Evolutionary conservation across 1,140 invertebrate species (phyloP).

Genomic region (Rhopalosiphum padi): DNA sequence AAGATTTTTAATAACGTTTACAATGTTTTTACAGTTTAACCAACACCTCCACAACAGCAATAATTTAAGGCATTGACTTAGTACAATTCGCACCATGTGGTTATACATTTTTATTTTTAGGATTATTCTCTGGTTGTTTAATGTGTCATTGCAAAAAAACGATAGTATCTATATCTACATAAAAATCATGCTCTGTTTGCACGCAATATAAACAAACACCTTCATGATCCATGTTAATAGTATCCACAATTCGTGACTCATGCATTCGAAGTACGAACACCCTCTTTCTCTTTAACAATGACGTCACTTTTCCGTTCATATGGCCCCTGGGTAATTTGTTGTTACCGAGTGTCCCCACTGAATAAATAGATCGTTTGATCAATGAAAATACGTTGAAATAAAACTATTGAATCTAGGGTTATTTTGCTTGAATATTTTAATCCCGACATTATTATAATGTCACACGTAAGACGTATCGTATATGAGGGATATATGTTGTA

Average conservation of each 20-base stretch:
- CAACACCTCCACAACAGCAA: background rate
- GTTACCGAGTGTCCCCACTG: constrained; percentile 16
- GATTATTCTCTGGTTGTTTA: background rate
- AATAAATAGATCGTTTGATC: constrained; percentile 51
- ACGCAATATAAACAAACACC: constrained; percentile 53
- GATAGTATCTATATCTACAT: constrained; percentile 39
- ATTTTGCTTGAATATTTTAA: background rate
- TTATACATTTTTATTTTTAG: background rate
- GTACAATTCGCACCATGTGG: background rate
- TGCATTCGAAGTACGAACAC: constrained; percentile 7
- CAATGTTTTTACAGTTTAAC: background rate
- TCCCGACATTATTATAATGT: background rate
- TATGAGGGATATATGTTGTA: background rate
- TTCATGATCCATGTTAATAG: constrained; percentile 47
- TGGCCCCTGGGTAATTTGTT: constrained; percentile 54
- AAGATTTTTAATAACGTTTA: constrained; percentile 2
- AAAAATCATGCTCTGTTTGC: background rate
- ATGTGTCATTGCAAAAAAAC: constrained; percentile 17
- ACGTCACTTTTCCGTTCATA: constrained; percentile 53
- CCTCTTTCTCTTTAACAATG: constrained; percentile 47
- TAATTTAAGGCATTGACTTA: too few relatives aligned
- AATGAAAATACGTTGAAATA: constrained; percentile 14
- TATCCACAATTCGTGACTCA: constrained; percentile 51
- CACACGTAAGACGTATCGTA: background rate
- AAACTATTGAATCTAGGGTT: constrained; percentile 16